phyloP scores from a whole-genome alignment of 1,140 invertebrate genomes.

The Idris sp. region DNA sequence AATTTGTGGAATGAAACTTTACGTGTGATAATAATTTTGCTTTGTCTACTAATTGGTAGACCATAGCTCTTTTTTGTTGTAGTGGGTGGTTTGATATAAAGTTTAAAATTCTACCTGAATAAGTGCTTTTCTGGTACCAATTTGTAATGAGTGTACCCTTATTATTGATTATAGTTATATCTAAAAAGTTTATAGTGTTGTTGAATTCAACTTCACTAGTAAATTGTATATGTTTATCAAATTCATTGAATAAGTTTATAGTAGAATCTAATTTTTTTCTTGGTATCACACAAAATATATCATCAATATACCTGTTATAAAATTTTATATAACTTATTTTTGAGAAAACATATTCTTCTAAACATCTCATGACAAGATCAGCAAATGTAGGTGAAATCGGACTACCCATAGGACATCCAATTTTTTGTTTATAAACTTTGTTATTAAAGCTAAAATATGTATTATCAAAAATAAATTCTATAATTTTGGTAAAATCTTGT shows the following conservation, averaged over 20 bases:
- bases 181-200: neutral
- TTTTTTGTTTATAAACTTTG: too few species aligned
- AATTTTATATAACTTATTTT: neutral
- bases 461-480: too few species aligned
- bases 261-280: neutral
- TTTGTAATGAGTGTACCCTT: neutral
- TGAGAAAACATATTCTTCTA: neutral
- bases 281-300: neutral
- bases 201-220: neutral
- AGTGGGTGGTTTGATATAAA: neutral
- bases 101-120: neutral
- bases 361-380: neutral
- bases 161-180: neutral
- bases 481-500: too few species aligned
- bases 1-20: neutral
- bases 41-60: neutral
- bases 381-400: neutral
- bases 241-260: neutral
- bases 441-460: too few species aligned
- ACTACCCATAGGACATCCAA: too few species aligned
- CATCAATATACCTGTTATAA: neutral
- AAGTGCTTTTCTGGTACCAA: neutral
- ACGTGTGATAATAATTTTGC: neutral
- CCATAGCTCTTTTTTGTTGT: neutral
- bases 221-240: neutral